Base-by-base conservation (phyloP, 2,888 invertebrate species). In the Dromius quadrimaculatus region DNA sequence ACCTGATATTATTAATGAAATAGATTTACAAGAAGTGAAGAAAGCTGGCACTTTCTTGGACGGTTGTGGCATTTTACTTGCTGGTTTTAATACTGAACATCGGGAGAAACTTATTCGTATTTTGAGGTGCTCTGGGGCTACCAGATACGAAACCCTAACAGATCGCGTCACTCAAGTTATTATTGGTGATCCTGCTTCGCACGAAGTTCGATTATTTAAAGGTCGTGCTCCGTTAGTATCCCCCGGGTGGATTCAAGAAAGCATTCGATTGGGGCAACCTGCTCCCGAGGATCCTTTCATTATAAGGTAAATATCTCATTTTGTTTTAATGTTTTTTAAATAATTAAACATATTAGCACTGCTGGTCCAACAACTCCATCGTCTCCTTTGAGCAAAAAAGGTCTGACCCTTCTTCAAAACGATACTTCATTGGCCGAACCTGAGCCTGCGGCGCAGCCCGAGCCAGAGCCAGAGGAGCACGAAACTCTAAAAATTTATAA, bases 11-110 rank as follows among this genome's bases (percentile, higher is more conserved):
- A 73, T 83, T 9, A 79, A 80, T 41, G 80, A 82, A 65, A 83
- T 91, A 41, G 89, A 91, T 75, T 83, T 92, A 74, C 87, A 87
- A 66, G 84, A 86, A 71, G 89, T 90, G 1, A 91, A 90, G 78
- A 87, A 87, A 78, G 90, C 90, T 72, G 95, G 94, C 28, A 85
- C 89, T 71, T 95, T 95, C 79, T 87, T 97, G 68, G 96, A 97
- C 83, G 95, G 95, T 57, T 96, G 94, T 79, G 92, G 91, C 82
- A 92, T 93, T 81, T 92, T 88, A 77, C 77, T 92, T 32, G 86
- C 87, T 74, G 93, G 92, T 3, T 91, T 92, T 77, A 81, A 82
- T n/a, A 72, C 82, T 0, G 84, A 84, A 36, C 87, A 89, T 71
- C 82, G 87, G 9, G 92, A 92, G 73, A 92, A 90, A 79, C 77